phyloP scores from a whole-genome alignment of 1,140 invertebrate species.

The Cyphomyrmex costatus region DNA sequence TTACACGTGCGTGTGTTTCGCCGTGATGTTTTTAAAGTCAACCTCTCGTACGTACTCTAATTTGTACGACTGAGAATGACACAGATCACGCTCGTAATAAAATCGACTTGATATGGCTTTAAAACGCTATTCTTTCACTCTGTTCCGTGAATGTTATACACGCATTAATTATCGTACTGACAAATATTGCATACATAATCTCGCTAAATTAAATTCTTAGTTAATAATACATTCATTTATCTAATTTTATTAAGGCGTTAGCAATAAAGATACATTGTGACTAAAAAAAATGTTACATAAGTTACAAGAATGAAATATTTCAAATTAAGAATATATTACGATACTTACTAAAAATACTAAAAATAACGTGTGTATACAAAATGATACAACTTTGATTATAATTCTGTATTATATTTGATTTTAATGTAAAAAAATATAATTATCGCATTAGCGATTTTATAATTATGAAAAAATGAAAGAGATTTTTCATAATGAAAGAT shows the following conservation, averaged over 20 bases:
- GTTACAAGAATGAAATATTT: conserved; percentile 9
- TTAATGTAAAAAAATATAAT: neutral
- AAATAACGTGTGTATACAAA: neutral
- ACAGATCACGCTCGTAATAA: conserved; percentile 3
- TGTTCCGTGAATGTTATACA: neutral
- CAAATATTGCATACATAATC: neutral
- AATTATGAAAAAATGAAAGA: neutral
- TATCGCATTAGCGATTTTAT: neutral
- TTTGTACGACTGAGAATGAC: conserved; percentile 18
- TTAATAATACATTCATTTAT: neutral
- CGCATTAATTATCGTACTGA: neutral
- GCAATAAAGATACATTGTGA: neutral
- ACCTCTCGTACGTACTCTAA: conserved; percentile 30
- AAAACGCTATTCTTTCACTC: neutral
- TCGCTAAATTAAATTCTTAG: neutral
- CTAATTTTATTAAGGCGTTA: neutral
- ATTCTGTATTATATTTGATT: neutral
- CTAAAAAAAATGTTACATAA: neutral
- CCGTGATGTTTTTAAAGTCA: conserved; percentile 52
- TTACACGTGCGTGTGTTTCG: neutral
- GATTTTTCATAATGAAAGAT: too few species aligned
- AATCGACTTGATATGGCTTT: neutral
- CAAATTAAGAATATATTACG: neutral
- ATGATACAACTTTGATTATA: neutral
- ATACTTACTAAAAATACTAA: neutral